A percentile compares a stretch with the other conserved stretches of the same genome.
Conservation (phyloP, 2,888 invertebrate genomes). For the Sabatieria punctata region DNA sequence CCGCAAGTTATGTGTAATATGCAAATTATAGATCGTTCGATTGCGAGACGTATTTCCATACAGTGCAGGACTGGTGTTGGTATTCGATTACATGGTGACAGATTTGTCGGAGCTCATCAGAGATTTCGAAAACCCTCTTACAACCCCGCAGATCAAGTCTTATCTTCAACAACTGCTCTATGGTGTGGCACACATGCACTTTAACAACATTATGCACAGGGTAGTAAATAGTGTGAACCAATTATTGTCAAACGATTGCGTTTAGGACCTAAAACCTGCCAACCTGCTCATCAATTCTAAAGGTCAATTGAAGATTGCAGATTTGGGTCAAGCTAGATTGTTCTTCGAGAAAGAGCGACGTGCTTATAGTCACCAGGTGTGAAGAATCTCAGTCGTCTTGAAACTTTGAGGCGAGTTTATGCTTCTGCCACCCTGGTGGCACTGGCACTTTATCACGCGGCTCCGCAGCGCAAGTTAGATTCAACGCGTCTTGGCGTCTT, state of each 20-base stretch:
- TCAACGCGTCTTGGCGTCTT: too few species aligned
- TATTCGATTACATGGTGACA: slow-evolving; percentile 78
- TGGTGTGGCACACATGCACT: slow-evolving; percentile 72
- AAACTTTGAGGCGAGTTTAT: too few species aligned
- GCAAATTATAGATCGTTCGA: slow-evolving; percentile 65
- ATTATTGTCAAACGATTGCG: slow-evolving; percentile 12
- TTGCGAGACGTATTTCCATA: slow-evolving; percentile 74
- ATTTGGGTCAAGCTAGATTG: slow-evolving; percentile 75
- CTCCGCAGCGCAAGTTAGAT: too few species aligned
- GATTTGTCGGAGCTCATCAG: slow-evolving; percentile 36
- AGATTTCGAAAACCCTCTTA: slow-evolving; percentile 42
- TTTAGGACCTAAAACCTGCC: slow-evolving; percentile 80
- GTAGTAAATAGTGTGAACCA: slow-evolving; percentile 39
- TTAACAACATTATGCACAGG: slow-evolving; percentile 75
- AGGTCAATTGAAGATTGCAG: slow-evolving; percentile 76
- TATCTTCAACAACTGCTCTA: slow-evolving; percentile 75
- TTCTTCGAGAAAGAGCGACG: slow-evolving; percentile 38
- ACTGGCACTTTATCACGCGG: too few species aligned
- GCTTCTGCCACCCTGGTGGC: too few species aligned
- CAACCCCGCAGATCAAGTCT: slow-evolving; percentile 56
- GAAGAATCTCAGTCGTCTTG: too few species aligned
- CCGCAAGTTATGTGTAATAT: slow-evolving; percentile 68
- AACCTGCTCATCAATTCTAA: slow-evolving; percentile 60
- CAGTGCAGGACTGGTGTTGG: slow-evolving; percentile 68
- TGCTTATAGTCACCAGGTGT: slow-evolving; percentile 47